These are phyloP conservation scores for Helleia helle DNA, from an alignment of 2,888 invertebrate genomes.

Conservation along the genomic window DNA sequence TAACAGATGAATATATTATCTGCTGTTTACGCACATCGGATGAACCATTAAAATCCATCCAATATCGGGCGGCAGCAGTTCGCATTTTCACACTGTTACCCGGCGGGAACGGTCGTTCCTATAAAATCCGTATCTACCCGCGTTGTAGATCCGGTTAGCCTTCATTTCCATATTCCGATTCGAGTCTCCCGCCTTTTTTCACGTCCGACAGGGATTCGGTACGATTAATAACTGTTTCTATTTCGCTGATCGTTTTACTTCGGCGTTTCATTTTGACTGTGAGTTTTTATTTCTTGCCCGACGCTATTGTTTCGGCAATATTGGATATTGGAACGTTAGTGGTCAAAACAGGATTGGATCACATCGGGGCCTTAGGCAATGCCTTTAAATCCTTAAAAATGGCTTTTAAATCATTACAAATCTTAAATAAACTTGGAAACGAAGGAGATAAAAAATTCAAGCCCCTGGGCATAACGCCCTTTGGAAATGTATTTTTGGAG, in stretches of 20 bases:
- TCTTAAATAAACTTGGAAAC: slow-evolving; percentile 17
- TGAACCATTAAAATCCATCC: slow-evolving; percentile 19
- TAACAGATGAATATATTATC: slow-evolving; percentile 45
- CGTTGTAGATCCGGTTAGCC: slow-evolving; percentile 53
- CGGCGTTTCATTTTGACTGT: slow-evolving; percentile 8
- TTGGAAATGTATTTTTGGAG: no score
- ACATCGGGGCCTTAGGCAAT: no score
- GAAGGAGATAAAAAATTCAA: slow-evolving; percentile 36
- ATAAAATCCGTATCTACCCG: slow-evolving; percentile 64
- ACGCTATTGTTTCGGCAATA: background rate
- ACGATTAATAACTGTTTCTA: slow-evolving; percentile 35
- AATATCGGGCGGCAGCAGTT: slow-evolving; percentile 23
- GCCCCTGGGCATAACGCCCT: no score
- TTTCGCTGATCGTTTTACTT: slow-evolving; percentile 28
- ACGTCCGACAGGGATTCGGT: slow-evolving; percentile 30
- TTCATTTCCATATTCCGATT: slow-evolving; percentile 23
- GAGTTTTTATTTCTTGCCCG: background rate
- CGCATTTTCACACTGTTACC: slow-evolving; percentile 35
- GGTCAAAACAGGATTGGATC: no score
- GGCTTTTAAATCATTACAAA: slow-evolving; percentile 34
- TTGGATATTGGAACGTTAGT: slow-evolving; percentile 6
- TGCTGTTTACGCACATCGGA: slow-evolving; percentile 11
- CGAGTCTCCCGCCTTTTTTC: no score
- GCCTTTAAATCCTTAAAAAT: no score
- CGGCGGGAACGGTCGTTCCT: slow-evolving; percentile 37